These are phyloP conservation scores for Spodoptera exigua DNA, from an alignment of 2,888 invertebrate genomes.

Conservation along the genomic window DNA sequence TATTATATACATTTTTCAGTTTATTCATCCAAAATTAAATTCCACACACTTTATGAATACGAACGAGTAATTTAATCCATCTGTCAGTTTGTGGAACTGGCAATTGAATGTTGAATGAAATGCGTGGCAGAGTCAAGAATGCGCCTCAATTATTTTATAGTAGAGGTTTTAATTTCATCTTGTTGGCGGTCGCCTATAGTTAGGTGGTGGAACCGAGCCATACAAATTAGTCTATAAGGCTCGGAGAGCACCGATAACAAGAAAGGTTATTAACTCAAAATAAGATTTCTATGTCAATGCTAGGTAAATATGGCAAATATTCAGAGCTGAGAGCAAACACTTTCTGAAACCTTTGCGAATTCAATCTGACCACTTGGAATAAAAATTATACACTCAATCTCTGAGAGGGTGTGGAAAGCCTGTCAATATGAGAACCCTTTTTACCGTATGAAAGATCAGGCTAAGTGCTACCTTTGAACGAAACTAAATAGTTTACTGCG, in stretches of 20 bases:
- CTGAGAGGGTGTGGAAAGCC: conserved; percentile 10
- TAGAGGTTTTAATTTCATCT: neutral
- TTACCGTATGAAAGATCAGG: neutral
- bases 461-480: conserved; percentile 5
- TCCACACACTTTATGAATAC: neutral
- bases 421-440: conserved; percentile 8
- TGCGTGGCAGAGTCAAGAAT: neutral
- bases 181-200: too few relatives aligned
- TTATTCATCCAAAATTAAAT: too few relatives aligned
- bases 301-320: too few relatives aligned
- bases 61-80: neutral
- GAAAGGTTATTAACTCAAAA: too few relatives aligned
- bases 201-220: too few relatives aligned
- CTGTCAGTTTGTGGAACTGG: conserved; percentile 6
- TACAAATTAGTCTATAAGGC: too few relatives aligned
- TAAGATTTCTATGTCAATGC: too few relatives aligned
- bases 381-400: conserved; percentile 5
- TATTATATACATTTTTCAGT: too few relatives aligned
- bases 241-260: too few relatives aligned
- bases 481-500: too few relatives aligned
- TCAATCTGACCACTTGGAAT: conserved; percentile 2
- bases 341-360: neutral
- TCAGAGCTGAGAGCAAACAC: too few relatives aligned
- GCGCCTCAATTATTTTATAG: neutral
- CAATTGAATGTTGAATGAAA: conserved; percentile 5